Evolutionary conservation across 2,888 invertebrate species (phyloP), one percentile per base, ranked within the genome.

Genomic region (Andrena flavipes): DNA sequence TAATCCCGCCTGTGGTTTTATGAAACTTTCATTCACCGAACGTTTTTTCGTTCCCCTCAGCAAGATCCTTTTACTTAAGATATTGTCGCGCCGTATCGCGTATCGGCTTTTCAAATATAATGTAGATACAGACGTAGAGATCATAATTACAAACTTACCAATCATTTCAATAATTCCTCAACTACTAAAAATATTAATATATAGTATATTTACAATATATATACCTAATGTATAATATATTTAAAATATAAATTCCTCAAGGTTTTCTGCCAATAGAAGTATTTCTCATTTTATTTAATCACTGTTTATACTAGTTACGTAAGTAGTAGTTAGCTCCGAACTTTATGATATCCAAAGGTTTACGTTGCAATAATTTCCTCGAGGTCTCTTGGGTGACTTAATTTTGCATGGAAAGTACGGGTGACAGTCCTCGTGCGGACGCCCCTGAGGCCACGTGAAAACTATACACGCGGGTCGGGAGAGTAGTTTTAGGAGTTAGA

Each of bases 381-480:
- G 26, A 26, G 35, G 23, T 23, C 56, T 13, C 7, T 29, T 10
- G 0, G 35, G 26, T 35, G 13, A 20, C 33, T 63, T 5, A n/a
- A 23, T 26, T 33, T 16, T 16, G 4, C 10, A 0, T 26, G 20
- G 10, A 23, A 42, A 60, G 29, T 2, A 7, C 35, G 63, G 75
- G 51, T 65, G 20, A 23, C 60, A 63, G 33, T 62, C 54, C 2
- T 51, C 5, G n/a, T 13, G 20, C 48, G 42, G 80, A 81, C 86
- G 82, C 69, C 73, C 77, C 87, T 89, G 87, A 62, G 65, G 54
- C 83, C 88, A 87, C 86, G 90, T 89, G 89, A 91, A 90, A 90
- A 87, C 77, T 82, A 74, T 86, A 80, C 84, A 82, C 71, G 56
- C 71, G 82, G 67, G 76, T 81, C 83, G 76, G 86, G 79, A 88